A percentile compares a stretch with the other conserved stretches of the same genome.
Evolutionary conservation across 2,888 invertebrate genomes (phyloP).

Genomic region (Drosophila pseudotalamancana): DNA sequence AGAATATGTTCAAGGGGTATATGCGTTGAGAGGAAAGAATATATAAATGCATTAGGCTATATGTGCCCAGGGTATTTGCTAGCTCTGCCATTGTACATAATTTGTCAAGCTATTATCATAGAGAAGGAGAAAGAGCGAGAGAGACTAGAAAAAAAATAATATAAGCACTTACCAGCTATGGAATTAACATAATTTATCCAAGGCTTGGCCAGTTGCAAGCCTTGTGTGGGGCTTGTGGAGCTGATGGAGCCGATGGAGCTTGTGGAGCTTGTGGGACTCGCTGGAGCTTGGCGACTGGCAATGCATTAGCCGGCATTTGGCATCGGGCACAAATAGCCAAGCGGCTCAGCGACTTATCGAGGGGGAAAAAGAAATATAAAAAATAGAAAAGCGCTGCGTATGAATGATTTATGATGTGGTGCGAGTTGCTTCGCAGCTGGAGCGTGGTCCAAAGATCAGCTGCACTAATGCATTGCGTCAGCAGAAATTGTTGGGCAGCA

Average conservation of each 20-base stretch:
- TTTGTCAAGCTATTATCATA: constrained; percentile 64
- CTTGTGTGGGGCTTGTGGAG: constrained; percentile 39
- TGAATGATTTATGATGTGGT: constrained; percentile 71
- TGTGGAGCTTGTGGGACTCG: constrained; percentile 39
- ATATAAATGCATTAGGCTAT: background rate
- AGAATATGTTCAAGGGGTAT: background rate
- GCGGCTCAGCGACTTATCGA: constrained; percentile 54
- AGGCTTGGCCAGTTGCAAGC: constrained; percentile 29
- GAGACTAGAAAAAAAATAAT: constrained; percentile 19
- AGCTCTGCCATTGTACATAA: constrained; percentile 26
- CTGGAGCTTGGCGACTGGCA: constrained; percentile 13
- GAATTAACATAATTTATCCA: constrained; percentile 76
- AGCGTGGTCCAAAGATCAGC: constrained; percentile 1
- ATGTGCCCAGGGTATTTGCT: constrained; percentile 3
- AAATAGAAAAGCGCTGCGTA: constrained; percentile 25
- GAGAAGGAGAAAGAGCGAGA: constrained; percentile 1
- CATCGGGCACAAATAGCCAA: constrained; percentile 24
- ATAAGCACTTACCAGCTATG: constrained; percentile 41
- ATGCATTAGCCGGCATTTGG: constrained; percentile 41
- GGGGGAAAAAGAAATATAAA: constrained; percentile 53
- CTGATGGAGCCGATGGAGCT: constrained; percentile 33
- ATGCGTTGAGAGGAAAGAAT: background rate
- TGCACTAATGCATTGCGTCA: constrained; percentile 55
- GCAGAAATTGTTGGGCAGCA: constrained; percentile 15
- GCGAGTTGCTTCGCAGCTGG: background rate